Evolutionary conservation across 2,888 invertebrate species (phyloP).

Genomic region (Netelia melanura): DNA sequence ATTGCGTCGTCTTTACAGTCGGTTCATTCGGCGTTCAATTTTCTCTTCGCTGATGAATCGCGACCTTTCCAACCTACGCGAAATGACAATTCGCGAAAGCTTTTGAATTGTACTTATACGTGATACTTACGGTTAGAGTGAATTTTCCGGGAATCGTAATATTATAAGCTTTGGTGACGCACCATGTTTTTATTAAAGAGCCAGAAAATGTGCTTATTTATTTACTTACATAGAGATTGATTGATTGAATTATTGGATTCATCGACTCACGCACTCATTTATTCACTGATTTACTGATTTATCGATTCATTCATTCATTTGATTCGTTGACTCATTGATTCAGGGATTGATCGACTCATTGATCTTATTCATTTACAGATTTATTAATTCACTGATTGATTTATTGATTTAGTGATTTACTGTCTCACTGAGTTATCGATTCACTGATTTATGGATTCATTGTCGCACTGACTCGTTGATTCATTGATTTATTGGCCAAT

Average conservation of each 20-base stretch:
- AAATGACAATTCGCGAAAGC: background rate
- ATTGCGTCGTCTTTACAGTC: background rate
- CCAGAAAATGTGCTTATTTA: background rate
- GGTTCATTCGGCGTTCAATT: slow-evolving; percentile 9
- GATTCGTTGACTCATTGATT: background rate
- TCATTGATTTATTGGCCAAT: background rate
- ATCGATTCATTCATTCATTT: background rate
- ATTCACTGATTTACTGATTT: background rate
- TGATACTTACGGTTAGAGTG: background rate
- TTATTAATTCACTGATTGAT: too few relatives aligned
- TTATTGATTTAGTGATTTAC: background rate
- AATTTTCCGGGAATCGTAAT: background rate
- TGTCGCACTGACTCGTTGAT: background rate
- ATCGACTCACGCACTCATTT: background rate
- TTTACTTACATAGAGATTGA: background rate
- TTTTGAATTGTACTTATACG: background rate
- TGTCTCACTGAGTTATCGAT: background rate
- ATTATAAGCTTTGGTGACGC: background rate
- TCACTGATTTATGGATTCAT: background rate
- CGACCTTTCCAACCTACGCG: background rate
- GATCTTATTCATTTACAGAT: background rate
- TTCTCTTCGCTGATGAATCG: background rate
- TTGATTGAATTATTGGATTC: background rate
- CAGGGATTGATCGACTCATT: too few relatives aligned
- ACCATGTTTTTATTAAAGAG: background rate